phyloP scores from a whole-genome alignment of 1,140 invertebrate species.

The Ctenoplectra terminalis region DNA sequence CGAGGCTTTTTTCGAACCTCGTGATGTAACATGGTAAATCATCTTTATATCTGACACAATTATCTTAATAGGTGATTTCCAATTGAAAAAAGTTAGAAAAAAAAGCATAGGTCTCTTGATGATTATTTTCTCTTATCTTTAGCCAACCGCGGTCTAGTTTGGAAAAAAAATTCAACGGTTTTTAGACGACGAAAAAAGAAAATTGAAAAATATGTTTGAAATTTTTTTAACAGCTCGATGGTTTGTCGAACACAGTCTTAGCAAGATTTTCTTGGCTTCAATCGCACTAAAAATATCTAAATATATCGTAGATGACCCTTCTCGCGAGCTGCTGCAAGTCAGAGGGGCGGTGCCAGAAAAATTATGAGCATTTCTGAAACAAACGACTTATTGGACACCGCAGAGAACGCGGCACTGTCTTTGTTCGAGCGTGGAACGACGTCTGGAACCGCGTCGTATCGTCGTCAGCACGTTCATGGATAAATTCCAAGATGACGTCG shows the following conservation, averaged over 20 bases:
- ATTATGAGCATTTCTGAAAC: conserved; percentile 19
- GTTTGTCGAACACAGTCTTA: not conserved
- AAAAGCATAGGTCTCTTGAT: not conserved
- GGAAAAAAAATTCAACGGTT: too few species aligned
- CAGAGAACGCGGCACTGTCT: conserved; percentile 13
- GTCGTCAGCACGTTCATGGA: conserved; percentile 54
- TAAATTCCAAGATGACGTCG: conserved; percentile 58
- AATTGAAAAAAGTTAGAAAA: not conserved
- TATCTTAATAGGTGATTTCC: not conserved
- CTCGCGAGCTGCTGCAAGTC: not conserved
- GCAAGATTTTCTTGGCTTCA: not conserved
- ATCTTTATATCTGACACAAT: not conserved
- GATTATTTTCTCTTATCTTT: not conserved
- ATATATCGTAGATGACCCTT: not conserved
- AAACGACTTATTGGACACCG: conserved; percentile 7
- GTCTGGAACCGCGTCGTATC: conserved; percentile 27
- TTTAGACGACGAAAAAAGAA: not conserved
- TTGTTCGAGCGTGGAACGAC: conserved; percentile 8
- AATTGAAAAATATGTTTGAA: not conserved
- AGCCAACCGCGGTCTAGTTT: too few species aligned
- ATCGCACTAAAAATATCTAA: not conserved
- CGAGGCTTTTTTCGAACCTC: not conserved
- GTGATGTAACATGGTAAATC: not conserved
- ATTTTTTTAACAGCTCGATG: too few species aligned
- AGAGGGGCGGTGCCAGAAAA: not conserved